Conservation (phyloP, 1,140 invertebrate species). For the Oreohelix idahoensis region DNA sequence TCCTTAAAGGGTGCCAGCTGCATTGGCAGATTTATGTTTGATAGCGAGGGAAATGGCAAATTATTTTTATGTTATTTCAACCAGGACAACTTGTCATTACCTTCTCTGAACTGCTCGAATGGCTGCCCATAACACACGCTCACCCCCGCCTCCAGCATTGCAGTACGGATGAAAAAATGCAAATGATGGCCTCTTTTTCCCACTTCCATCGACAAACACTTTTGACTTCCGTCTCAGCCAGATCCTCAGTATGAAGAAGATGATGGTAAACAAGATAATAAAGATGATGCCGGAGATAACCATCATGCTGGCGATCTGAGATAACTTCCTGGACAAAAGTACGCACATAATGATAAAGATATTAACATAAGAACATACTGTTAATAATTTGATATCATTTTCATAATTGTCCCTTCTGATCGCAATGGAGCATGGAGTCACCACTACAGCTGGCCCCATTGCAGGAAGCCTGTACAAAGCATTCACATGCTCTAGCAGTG, state of each 20-base stretch:
- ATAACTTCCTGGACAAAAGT: conserved; percentile 53
- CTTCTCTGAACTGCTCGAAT: conserved; percentile 85
- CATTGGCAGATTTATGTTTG: too few relatives aligned
- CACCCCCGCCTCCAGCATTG: conserved; percentile 97
- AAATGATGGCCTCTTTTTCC: conserved; percentile 72
- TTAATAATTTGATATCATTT: too few relatives aligned
- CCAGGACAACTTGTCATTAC: conserved; percentile 73
- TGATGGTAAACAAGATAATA: conserved; percentile 39
- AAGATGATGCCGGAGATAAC: conserved; percentile 50
- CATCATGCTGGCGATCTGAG: conserved; percentile 49
- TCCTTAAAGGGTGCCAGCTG: too few relatives aligned
- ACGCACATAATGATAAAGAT: not conserved
- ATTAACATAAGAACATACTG: too few relatives aligned
- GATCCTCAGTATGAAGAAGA: conserved; percentile 45
- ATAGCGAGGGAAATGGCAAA: too few relatives aligned
- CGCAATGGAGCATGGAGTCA: too few relatives aligned
- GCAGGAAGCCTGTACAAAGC: too few relatives aligned
- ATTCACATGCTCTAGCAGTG: too few relatives aligned
- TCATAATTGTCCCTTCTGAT: too few relatives aligned
- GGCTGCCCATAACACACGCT: conserved; percentile 97
- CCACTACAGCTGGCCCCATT: too few relatives aligned
- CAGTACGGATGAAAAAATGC: conserved; percentile 99
- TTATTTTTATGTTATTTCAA: too few relatives aligned
- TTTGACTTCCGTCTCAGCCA: conserved; percentile 52
- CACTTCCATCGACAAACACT: conserved; percentile 51